A percentile compares a stretch with the other conserved stretches of the same genome.
phyloP scores from a whole-genome alignment of 2,888 invertebrate species.

The Thymelicus lineola region DNA sequence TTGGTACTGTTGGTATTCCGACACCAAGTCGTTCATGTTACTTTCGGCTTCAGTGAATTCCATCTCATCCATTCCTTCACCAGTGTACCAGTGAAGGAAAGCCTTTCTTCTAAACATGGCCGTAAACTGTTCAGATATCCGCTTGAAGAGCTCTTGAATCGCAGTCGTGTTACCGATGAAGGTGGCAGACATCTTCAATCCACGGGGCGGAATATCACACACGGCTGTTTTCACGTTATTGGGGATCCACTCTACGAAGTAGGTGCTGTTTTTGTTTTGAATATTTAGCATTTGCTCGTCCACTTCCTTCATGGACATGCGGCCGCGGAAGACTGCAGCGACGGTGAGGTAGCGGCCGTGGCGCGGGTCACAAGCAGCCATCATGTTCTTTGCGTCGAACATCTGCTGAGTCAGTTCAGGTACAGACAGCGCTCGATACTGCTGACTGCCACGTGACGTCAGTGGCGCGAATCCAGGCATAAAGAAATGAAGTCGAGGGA shows the following conservation, averaged over 20 bases:
- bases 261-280: conserved; percentile 90
- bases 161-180: conserved; percentile 95
- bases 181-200: conserved; percentile 93
- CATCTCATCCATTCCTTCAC: conserved; percentile 98
- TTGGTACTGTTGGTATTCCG: conserved; percentile 97
- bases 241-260: conserved; percentile 93
- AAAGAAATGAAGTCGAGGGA: conserved; percentile 88
- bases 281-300: conserved; percentile 88
- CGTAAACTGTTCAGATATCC: conserved; percentile 93
- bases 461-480: conserved; percentile 87
- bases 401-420: conserved; percentile 95
- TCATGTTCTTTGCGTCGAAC: conserved; percentile 91
- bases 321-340: conserved; percentile 94
- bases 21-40: conserved; percentile 95
- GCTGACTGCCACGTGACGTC: conserved; percentile 93
- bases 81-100: conserved; percentile 98
- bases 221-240: conserved; percentile 92
- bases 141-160: conserved; percentile 94
- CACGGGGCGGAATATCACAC: conserved; percentile 90
- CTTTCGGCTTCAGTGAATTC: conserved; percentile 98
- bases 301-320: conserved; percentile 97
- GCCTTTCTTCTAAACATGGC: conserved; percentile 98
- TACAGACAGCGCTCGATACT: conserved; percentile 94
- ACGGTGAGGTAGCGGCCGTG: conserved; percentile 93
- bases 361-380: conserved; percentile 95